Percentiles rank a stretch among this genome's conserved stretches.
Conservation (phyloP, 2,113 vertebrate species). For the Phalacrocorax aristotelis region DNA sequence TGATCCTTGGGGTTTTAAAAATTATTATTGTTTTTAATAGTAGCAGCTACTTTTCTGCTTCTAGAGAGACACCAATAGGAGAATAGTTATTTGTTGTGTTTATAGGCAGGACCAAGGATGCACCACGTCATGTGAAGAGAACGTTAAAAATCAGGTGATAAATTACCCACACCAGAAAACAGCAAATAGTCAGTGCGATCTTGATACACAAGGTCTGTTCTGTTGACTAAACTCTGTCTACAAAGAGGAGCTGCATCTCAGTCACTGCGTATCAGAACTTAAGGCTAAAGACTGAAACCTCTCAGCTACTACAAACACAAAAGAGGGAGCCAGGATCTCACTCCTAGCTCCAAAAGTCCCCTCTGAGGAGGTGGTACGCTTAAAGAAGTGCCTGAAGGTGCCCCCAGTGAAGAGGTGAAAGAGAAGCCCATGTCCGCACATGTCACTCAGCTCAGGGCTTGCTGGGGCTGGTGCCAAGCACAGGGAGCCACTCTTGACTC, state of each 20-base stretch:
- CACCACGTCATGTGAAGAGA: background rate
- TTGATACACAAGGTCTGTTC: background rate
- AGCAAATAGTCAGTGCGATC: background rate
- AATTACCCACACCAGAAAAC: background rate
- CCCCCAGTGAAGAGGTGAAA: background rate
- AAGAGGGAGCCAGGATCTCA: background rate
- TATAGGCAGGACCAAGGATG: background rate
- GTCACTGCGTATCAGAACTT: background rate
- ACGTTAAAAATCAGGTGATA: background rate
- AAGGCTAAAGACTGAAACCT: background rate
- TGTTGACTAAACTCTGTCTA: background rate
- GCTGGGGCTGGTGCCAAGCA: background rate
- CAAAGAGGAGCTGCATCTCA: background rate
- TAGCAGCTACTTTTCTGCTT: background rate
- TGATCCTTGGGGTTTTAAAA: background rate
- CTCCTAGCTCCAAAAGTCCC: background rate
- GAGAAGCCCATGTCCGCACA: background rate
- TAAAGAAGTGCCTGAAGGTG: background rate
- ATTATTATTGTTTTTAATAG: background rate
- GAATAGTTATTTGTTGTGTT: background rate
- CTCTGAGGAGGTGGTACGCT: background rate
- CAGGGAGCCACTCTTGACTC: background rate
- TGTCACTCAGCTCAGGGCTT: background rate
- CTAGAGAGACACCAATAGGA: background rate
- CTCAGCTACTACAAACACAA: background rate